Evolutionary conservation across 2,113 vertebrate species (phyloP).

Genomic region (Otocyon megalotis): DNA sequence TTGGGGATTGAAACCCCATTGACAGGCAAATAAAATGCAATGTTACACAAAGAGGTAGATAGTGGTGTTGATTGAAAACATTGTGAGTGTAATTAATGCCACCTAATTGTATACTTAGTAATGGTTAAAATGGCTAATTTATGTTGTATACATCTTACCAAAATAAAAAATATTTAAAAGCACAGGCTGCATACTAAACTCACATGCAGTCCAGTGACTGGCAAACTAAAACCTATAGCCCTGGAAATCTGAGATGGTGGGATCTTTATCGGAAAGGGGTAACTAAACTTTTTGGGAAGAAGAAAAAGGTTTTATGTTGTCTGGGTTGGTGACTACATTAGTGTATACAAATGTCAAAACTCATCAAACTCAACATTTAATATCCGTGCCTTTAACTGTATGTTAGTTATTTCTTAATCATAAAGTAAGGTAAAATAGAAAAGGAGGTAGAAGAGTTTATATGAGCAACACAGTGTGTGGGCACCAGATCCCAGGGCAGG

Average conservation of each 20-base stretch:
- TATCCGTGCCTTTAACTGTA: neutral
- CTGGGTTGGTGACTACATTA: neutral
- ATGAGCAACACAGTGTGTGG: neutral
- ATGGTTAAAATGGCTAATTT: neutral
- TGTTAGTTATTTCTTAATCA: neutral
- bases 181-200: neutral
- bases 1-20: neutral
- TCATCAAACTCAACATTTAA: neutral
- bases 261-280: neutral
- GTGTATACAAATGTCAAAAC: neutral
- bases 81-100: neutral
- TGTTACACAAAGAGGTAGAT: neutral
- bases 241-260: neutral
- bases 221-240: neutral
- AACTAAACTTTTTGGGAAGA: neutral
- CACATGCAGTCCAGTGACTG: neutral
- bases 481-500: neutral
- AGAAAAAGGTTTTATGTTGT: neutral
- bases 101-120: neutral
- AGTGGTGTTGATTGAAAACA: neutral
- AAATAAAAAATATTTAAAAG: neutral
- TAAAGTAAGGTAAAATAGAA: neutral
- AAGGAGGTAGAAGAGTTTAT: neutral
- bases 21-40: neutral
- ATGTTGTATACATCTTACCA: neutral